Evolutionary conservation across 2,888 invertebrate genomes (phyloP), one percentile per base, ranked within the genome.

Genomic region (Nymphalis c-album): DNA sequence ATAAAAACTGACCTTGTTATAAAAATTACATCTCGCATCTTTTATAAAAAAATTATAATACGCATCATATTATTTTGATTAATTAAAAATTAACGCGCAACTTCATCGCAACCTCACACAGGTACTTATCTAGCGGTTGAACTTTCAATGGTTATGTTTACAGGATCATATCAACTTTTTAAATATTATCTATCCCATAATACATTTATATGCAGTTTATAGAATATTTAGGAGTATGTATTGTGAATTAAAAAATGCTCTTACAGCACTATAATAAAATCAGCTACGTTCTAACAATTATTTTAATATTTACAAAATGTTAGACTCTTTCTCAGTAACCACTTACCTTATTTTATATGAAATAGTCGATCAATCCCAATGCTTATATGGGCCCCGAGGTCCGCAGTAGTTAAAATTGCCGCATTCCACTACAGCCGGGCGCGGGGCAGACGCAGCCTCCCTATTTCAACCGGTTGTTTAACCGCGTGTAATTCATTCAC

Each of bases 341-440:
- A 79, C 88, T 84, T 78, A 90, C 90, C 89, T 89, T 86, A 81
- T 80, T 79, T 78, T 76, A 75, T 75, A 77, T 75, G 78, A 77
- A 78, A 83, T 79, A 82, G 79, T 79, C 80, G 81, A 82, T 83
- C 81, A 85, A 86, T 86, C 85, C 87, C 86, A 87, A 85, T 84
- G 85, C 84, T 81, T 83, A 83, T 87, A 86, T 85, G 85, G 86
- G 85, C 87, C 85, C 87, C 84, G 86, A 85, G 82, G 86, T 87
- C 90, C 86, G 91, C 90, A 90, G 90, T 90, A 89, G 91, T 90
- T 91, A 91, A 91, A 91, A 90, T 91, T 91, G 87, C 91, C 90
- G 91, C 91, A 92, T 92, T 92, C 91, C 91, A 85, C 85, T 86
- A 87, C 87, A 87, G 84, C 82, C 87, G 84, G 87, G 89, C 88